Base-by-base conservation (phyloP, 1,140 invertebrate species). In the Ganaspis sp. region DNA sequence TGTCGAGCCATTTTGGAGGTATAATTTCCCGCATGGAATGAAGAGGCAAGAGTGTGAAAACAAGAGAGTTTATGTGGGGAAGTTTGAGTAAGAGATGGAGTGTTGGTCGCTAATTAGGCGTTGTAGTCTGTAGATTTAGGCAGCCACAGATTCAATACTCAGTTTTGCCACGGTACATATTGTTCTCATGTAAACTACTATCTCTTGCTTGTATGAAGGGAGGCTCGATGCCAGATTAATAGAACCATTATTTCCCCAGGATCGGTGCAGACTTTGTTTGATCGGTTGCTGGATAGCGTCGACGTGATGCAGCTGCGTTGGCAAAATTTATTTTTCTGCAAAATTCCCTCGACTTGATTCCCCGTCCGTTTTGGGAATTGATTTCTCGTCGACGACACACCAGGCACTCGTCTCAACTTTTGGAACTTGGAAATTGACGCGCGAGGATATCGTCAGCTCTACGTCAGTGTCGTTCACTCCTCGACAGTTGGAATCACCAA, bases 91-190 rank as follows among this genome's bases (percentile, higher is more conserved):
- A 75, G 69, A 78, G 72, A 29, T 34, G 17, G 53, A 73, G 45
- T 17, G 81, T 81, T 76, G 54, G 53, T 70, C 78, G 81, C 81
- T 86, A 86, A 83, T 86, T 86, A 86, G 80, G 75, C 79, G 42
- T 79, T 77, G 74, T 72, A 72, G 75, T 8, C 38, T 49, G 45
- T 49, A 49, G 45, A 49, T 17, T 45, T 73, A 37, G 71, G 26
- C 70, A 76, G 23, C 29, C 76, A 64, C 77, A 80, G 78, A 83
- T 86, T 86, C 80, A 81, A 83, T 84, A 84, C 54, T 77, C 70
- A 73, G 71, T 71, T 76, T 69, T 40, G 70, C 19, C 70, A 73
- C 17, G 15, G 19, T 23, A 21, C 76, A 69, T 71, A 70, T 42
- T 79, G 79, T 80, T 76, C 69, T 70, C 73, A 64, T 80, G 75